These are phyloP conservation scores for Cephus pulcher DNA, from an alignment of 2,888 invertebrate genomes.

Conservation along the genomic window DNA sequence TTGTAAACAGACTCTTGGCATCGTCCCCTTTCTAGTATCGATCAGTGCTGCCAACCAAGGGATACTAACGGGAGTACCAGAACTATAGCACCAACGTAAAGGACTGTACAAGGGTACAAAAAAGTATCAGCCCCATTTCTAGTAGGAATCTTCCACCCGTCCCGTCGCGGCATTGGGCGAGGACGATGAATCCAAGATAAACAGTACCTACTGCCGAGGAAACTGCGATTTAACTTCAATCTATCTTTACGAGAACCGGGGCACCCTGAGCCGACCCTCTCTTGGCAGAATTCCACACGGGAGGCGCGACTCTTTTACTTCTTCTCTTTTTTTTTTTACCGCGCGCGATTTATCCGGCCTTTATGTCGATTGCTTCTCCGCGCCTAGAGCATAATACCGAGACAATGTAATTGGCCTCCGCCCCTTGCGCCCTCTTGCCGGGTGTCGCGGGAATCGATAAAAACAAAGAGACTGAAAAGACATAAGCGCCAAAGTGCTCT, in stretches of 20 bases:
- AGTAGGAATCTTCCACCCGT: neutral
- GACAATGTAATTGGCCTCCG: too few relatives aligned
- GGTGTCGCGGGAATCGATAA: too few relatives aligned
- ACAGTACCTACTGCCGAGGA: neutral
- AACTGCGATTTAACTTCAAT: constrained; percentile 1
- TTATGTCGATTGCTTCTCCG: too few relatives aligned
- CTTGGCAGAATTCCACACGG: constrained; percentile 10
- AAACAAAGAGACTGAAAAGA: too few relatives aligned
- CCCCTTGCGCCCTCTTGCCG: too few relatives aligned
- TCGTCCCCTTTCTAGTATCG: constrained; percentile 24
- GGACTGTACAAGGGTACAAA: too few relatives aligned
- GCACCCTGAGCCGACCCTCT: neutral
- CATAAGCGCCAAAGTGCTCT: too few relatives aligned
- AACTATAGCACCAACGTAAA: too few relatives aligned
- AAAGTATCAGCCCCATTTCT: neutral
- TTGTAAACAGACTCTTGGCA: constrained; percentile 17
- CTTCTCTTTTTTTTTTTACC: neutral
- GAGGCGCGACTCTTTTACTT: constrained; percentile 12
- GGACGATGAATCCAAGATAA: neutral
- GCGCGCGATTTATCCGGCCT: constrained; percentile 7
- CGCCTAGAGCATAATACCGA: too few relatives aligned
- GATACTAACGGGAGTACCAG: too few relatives aligned
- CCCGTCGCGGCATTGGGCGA: neutral
- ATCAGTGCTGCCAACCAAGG: too few relatives aligned
- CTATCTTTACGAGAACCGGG: constrained; percentile 2